Base-by-base conservation (phyloP, 2,888 invertebrate genomes). In the Macrosiphum euphorbiae region DNA sequence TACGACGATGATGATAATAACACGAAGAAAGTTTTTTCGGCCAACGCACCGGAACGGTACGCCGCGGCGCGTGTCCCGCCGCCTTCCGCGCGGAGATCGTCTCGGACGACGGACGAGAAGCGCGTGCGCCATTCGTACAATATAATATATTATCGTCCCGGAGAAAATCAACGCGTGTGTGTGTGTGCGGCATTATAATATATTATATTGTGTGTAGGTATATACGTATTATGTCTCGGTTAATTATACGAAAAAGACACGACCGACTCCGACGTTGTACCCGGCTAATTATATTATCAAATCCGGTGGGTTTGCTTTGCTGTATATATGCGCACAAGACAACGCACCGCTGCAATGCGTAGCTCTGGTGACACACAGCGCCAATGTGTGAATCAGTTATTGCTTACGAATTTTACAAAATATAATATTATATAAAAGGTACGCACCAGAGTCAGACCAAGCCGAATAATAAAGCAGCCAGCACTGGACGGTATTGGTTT, bases 41-140 rank as follows among this genome's bases (percentile, higher is more conserved):
- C 47, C 93, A 61, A 61, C 89, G 85, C 90, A 93, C 93, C 93
- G 93, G 93, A 93, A 93, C 93, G 85, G 86, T 47, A 88, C 89
- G 88, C 92, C 92, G 55, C 88, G 92, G 92, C 92, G 92, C 93
- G 93, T 93, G 90, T 93, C 89, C 61, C 58, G 55, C 55, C 26
- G n/a, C 58, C 86, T 61, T 28, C 58, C 84, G 58, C 85, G 35
- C 41, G 85, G 28, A 85, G 91, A 92, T 87, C 28, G 92, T 92
- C 50, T 87, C 87, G 91, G 85, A 58, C 91, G 85, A 86, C 85
- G 55, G 35, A 35, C 78, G 89, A 89, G 61, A 11, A 61, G 44
- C 41, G 85, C 58, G 58, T 58, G 28, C 55, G 84, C 90, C 35
- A 2, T 41, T 41, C 41, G 10, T 85, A 20, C 2, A 4, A 28